Evolutionary conservation across 1,140 invertebrate genomes (phyloP).

Genomic region (Danaus plexippus): DNA sequence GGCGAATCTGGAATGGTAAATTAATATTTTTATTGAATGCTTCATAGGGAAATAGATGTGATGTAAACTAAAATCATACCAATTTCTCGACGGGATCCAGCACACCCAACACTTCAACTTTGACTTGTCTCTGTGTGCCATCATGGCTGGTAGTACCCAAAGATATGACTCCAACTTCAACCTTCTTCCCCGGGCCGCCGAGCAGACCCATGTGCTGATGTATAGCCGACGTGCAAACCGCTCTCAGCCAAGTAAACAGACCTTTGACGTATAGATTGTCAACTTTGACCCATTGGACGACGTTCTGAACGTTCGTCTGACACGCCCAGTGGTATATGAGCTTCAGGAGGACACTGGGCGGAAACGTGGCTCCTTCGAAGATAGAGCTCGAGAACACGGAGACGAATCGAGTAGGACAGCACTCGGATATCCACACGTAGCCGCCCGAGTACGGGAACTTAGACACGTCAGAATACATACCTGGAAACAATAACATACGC

Average conservation of each 20-base stretch:
- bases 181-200: constrained; percentile 77
- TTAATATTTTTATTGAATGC: constrained; percentile 1
- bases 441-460: constrained; percentile 90
- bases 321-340: constrained; percentile 92
- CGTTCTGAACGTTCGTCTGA: constrained; percentile 89
- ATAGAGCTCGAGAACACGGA: constrained; percentile 90
- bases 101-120: constrained; percentile 91
- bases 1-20: constrained; percentile 70
- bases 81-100: constrained; percentile 82
- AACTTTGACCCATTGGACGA: constrained; percentile 89
- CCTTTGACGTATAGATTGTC: constrained; percentile 68
- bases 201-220: constrained; percentile 81
- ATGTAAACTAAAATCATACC: constrained; percentile 40
- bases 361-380: constrained; percentile 86
- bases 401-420: constrained; percentile 85
- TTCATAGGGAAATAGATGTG: constrained; percentile 6
- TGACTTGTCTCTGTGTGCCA: constrained; percentile 85
- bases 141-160: constrained; percentile 90
- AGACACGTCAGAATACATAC: constrained; percentile 86
- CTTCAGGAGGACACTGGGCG: constrained; percentile 84
- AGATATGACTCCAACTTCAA: constrained; percentile 89
- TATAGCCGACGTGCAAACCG: constrained; percentile 83
- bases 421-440: constrained; percentile 91
- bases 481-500: constrained; percentile 41
- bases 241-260: constrained; percentile 84